Base-by-base conservation (phyloP, 2,797 vertebrate genomes). In the Acanthornis magna region DNA sequence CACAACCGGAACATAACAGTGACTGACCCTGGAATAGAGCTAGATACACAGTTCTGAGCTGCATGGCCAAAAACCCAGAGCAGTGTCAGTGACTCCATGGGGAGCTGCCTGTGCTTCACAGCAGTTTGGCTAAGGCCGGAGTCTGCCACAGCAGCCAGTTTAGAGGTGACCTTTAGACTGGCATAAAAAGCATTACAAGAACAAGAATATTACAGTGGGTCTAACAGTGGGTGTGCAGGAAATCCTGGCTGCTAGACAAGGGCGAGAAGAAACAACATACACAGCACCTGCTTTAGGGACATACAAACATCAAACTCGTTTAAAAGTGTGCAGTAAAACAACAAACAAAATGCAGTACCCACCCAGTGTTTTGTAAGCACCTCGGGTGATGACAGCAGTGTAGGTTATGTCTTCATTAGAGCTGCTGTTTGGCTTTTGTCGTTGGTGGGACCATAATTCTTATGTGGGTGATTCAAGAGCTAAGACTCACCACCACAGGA, bases 211-310 rank as follows among this genome's bases (percentile, higher is more conserved):
- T 68, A 55, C 89, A 87, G 83, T 34, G 76, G 67, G 55, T 74
- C 74, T 93, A 66, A 75, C 91, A 89, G 91, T 53, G 76, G 77
- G 71, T 79, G 67, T 82, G 74, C 84, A 91, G 78, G 80, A 93
- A 89, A 88, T 84, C 53, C 84, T 93, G 84, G 65, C 93, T 94
- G 86, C 78, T 71, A 71, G 50, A 92, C 77, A 89, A 93, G 67
- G 63, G 50, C 2, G 13, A 84, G 71, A 51, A 82, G 84, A 54
- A 89, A 73, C 54, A 71, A 9, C 84, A 89, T 50, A 32, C 84
- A 60, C 2, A 70, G 68, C 91, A 92, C 50, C 91, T 94, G 89
- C 89, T 89, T 89, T 83, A 68, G 92, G 87, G 86, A 93, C 13
- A 6, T 67, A 30, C 25, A 51, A 88, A 83, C 40, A 85, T 65